These are phyloP conservation scores for Alloscopus bannaensis DNA, from an alignment of 2,888 invertebrate genomes.

Conservation along the genomic window DNA sequence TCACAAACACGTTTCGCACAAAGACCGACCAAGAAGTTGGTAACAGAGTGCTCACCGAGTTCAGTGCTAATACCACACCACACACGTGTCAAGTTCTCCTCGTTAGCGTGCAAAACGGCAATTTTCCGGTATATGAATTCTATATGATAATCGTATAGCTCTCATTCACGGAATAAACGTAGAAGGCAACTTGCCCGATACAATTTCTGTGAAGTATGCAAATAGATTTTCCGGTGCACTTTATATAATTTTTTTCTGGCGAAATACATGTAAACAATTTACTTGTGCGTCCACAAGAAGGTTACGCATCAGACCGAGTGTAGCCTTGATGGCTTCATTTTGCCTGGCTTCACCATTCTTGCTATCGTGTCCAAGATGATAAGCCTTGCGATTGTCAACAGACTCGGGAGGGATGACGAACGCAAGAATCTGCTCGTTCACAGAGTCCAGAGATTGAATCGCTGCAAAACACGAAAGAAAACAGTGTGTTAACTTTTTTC, in stretches of 20 bases:
- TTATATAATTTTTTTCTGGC: no score
- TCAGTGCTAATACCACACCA: no score
- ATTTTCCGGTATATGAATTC: constrained; percentile 32
- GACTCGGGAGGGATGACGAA: constrained; percentile 75
- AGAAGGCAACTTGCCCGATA: no score
- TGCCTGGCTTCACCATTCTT: constrained; percentile 69
- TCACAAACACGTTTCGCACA: no score
- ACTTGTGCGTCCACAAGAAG: constrained; percentile 92
- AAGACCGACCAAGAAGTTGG: no score
- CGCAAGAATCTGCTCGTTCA: constrained; percentile 77
- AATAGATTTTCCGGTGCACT: no score
- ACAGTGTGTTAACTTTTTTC: no score
- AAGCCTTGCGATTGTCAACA: constrained; percentile 49
- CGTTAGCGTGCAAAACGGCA: constrained; percentile 36
- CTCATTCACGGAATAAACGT: no score
- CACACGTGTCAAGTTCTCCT: no score
- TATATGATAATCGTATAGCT: no score
- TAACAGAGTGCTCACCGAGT: no score
- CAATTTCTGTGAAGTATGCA: no score
- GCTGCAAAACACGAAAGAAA: constrained; percentile 73
- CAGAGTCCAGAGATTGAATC: constrained; percentile 76
- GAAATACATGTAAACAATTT: constrained; percentile 63
- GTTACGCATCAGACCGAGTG: constrained; percentile 83
- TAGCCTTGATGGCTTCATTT: constrained; percentile 69
- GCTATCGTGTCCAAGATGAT: constrained; percentile 43